phyloP scores from a whole-genome alignment of 2,888 invertebrate species.

The Salpingus planirostris region DNA sequence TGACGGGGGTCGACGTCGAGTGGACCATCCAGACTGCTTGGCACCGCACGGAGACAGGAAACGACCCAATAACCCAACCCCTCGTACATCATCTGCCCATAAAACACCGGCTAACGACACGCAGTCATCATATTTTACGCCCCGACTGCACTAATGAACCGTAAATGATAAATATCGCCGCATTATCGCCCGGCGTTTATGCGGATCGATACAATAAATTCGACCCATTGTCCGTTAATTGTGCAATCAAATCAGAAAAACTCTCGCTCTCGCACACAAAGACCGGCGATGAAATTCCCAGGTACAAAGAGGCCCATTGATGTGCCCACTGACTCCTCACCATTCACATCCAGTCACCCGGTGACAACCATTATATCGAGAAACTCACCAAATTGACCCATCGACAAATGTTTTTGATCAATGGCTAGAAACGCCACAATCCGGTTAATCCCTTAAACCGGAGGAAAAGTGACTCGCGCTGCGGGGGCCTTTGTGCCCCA shows the following conservation, averaged over 20 bases:
- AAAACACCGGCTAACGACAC: slow-evolving; percentile 20
- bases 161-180: too few relatives aligned
- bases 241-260: background rate
- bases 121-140: too few relatives aligned
- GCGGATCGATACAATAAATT: too few relatives aligned
- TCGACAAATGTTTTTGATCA: slow-evolving; percentile 40
- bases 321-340: too few relatives aligned
- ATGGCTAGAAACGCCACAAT: slow-evolving; percentile 32
- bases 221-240: too few relatives aligned
- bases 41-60: slow-evolving; percentile 38
- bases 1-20: slow-evolving; percentile 17
- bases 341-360: too few relatives aligned
- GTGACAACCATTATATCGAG: slow-evolving; percentile 28
- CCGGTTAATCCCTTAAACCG: slow-evolving; percentile 31
- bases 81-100: slow-evolving; percentile 32
- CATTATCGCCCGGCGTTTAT: too few relatives aligned
- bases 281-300: too few relatives aligned
- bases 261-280: too few relatives aligned
- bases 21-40: slow-evolving; percentile 32
- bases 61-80: too few relatives aligned
- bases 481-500: slow-evolving; percentile 27
- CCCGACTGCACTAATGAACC: slow-evolving; percentile 5
- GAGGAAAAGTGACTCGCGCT: slow-evolving; percentile 32
- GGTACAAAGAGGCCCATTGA: too few relatives aligned
- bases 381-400: too few relatives aligned